Percentiles rank a stretch among this genome's conserved stretches.
Evolutionary conservation across 2,888 invertebrate genomes (phyloP).

Genomic region (Drosophila tanythrix): DNA sequence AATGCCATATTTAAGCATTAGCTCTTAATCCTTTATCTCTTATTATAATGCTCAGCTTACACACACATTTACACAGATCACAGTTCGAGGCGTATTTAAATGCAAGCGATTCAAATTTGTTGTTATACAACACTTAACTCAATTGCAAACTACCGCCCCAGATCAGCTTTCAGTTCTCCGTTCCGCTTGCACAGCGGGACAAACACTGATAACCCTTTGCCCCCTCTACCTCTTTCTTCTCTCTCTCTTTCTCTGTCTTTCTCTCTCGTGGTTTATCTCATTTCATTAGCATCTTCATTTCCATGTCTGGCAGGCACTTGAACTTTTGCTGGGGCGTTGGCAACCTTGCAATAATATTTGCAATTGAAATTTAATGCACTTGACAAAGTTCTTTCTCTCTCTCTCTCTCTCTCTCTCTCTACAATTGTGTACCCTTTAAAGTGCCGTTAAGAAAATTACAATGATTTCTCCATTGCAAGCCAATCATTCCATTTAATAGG

Average conservation of each 20-base stretch:
- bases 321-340: conserved; percentile 70
- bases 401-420: not conserved
- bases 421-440: conserved; percentile 35
- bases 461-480: not conserved
- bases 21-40: not conserved
- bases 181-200: conserved; percentile 4
- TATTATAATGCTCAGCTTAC: not conserved
- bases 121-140: conserved; percentile 26
- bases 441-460: conserved; percentile 21
- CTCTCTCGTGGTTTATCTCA: not conserved
- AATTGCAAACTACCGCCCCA: conserved; percentile 27
- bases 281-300: conserved; percentile 75
- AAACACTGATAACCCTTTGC: not conserved
- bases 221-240: not conserved
- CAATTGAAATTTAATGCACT: conserved; percentile 60
- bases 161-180: not conserved
- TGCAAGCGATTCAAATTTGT: conserved; percentile 46
- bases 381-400: conserved; percentile 48
- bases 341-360: conserved; percentile 56
- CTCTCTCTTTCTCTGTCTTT: not conserved
- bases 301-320: conserved; percentile 68
- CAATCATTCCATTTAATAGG: conserved; percentile 8
- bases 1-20: not conserved
- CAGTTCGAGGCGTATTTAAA: not conserved
- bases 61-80: conserved; percentile 3